Evolutionary conservation across 2,113 vertebrate species (phyloP), one percentile per base, ranked within the genome.

Genomic region (western clawed frog (Xenopus tropicalis)): DNA sequence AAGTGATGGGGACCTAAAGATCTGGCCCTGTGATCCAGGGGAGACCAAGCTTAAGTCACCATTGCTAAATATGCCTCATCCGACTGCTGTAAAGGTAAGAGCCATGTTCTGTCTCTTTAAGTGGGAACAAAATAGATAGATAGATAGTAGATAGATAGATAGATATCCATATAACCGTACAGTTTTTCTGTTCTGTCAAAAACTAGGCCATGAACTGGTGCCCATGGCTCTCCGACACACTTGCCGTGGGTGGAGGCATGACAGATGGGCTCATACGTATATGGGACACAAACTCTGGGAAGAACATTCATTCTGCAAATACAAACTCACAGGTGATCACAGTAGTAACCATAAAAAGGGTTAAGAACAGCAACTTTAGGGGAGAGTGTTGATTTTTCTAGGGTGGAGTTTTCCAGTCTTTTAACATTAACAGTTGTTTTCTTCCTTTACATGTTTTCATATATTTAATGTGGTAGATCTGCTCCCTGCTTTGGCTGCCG

Each of bases 311-410:
- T 58, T 88, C 83, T 6, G 79, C 69, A 20, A 80, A 82, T 71
- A 89, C 87, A 81, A 78, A 91, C 71, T 93, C 82, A 57, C 92
- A 94, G 93, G 94, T 94, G 81, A 86, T 21, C 4, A 58, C 6
- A 37, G 13, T 3, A 2, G 46, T 14, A 13, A 1, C 1, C 14
- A 14, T 48, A 5, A 48, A 48, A 48, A 14, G 16, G 16, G 16
- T 17, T 48, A 5, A 48, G 46, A 48, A 48, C 12, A 8, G 46
- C 46, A 48, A 48, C 2, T 48, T 48, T 8, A 8, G 2, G 54
- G 14, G 54, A 57, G 2, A 21, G 1, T 20, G 1, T 20, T 1
- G 1, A 2, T 17, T 57, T 21, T 20, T 20, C 5, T n/a, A n/a
- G n/a, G 9, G 14, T 4, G 11, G 16, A 17, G 13, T 20, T 14